phyloP scores from a whole-genome alignment of 2,797 vertebrate species.

The Threskiornis aethiopicus region DNA sequence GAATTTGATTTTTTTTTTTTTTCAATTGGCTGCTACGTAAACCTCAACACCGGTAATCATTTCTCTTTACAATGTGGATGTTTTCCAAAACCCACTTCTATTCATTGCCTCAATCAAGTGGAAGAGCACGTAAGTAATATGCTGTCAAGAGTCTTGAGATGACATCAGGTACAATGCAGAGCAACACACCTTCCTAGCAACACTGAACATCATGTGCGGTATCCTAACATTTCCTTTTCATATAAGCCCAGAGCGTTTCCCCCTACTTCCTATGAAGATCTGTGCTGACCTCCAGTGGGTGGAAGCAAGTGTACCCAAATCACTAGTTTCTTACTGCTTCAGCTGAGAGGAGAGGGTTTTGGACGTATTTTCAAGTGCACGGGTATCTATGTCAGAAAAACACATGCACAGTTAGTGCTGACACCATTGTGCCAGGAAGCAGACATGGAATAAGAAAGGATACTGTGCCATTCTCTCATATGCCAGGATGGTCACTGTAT shows the following conservation, averaged over 20 bases:
- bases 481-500: not conserved
- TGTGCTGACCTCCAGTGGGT: constrained; percentile 64
- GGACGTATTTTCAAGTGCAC: not conserved
- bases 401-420: not conserved
- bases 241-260: not conserved
- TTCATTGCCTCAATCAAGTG: not conserved
- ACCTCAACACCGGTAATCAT: not conserved
- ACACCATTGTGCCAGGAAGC: not conserved
- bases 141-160: not conserved
- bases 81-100: not conserved
- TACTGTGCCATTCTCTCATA: not conserved
- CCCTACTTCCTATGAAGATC: not conserved
- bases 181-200: not conserved
- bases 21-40: not conserved
- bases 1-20: not conserved
- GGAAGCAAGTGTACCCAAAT: not conserved
- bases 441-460: not conserved
- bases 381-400: not conserved
- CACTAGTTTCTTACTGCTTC: not conserved
- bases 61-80: not conserved
- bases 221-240: not conserved
- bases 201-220: not conserved
- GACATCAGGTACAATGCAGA: not conserved
- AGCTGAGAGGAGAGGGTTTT: not conserved
- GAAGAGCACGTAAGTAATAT: not conserved